phyloP scores from a whole-genome alignment of 2,113 vertebrate species.

The Ailuropoda melanoleuca region DNA sequence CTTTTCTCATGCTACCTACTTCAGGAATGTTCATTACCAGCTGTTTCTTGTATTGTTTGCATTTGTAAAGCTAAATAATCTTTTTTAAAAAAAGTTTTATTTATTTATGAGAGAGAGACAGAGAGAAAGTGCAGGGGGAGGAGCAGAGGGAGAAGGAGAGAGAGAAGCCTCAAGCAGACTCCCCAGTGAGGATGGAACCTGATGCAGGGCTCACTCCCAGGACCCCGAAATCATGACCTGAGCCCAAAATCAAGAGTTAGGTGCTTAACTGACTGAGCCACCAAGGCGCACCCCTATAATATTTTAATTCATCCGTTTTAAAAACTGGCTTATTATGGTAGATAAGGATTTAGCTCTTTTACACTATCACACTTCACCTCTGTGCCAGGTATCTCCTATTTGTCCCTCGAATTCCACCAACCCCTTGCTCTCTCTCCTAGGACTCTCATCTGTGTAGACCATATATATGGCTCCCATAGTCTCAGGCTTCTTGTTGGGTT shows the following conservation, averaged over 20 bases:
- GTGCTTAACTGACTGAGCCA: neutral
- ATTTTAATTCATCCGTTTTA: neutral
- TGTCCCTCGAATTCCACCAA: neutral
- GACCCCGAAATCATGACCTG: neutral
- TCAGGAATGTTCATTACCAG: neutral
- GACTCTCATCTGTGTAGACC: neutral
- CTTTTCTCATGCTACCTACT: neutral
- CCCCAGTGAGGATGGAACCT: neutral
- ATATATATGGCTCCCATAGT: no score
- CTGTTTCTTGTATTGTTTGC: neutral
- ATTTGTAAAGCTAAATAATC: neutral
- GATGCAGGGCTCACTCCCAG: neutral
- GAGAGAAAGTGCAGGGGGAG: neutral
- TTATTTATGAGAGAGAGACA: neutral
- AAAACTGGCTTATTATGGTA: neutral
- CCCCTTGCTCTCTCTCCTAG: neutral
- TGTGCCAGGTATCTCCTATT: neutral
- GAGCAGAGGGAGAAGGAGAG: neutral
- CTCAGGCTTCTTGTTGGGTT: neutral
- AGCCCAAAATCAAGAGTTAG: neutral
- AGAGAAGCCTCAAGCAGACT: neutral
- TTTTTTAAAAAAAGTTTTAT: neutral
- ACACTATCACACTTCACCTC: neutral
- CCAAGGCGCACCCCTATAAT: neutral
- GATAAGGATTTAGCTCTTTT: neutral